Evolutionary conservation across 1,140 invertebrate genomes (phyloP).

Genomic region (Apis cerana): DNA sequence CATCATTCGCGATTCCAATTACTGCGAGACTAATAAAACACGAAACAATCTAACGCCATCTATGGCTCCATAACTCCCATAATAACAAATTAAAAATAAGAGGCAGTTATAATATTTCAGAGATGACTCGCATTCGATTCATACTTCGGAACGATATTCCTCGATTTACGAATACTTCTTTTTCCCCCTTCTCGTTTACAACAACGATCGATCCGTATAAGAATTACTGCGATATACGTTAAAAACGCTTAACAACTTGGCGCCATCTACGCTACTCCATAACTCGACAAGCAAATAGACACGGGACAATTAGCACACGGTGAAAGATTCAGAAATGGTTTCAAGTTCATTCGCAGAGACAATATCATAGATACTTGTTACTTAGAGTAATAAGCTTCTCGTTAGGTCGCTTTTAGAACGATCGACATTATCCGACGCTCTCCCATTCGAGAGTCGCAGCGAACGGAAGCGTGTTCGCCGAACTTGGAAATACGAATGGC

Average conservation of each 20-base stretch:
- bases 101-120: too few species aligned
- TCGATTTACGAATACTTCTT: too few species aligned
- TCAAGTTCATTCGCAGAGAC: background rate
- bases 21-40: background rate
- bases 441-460: background rate
- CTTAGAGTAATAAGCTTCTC: background rate
- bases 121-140: too few species aligned
- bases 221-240: too few species aligned
- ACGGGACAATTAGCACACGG: too few species aligned
- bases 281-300: too few species aligned
- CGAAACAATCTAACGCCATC: background rate
- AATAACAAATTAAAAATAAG: background rate
- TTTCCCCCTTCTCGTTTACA: too few species aligned
- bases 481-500: conserved; percentile 17
- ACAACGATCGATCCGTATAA: too few species aligned
- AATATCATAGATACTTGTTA: background rate
- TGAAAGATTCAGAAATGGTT: too few species aligned
- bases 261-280: too few species aligned
- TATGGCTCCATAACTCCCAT: background rate
- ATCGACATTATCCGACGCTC: background rate
- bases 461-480: conserved; percentile 1
- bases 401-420: background rate
- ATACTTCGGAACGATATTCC: too few species aligned
- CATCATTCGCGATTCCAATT: background rate
- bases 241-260: too few species aligned